Evolutionary conservation across 2,797 vertebrate species (phyloP).

Genomic region (Sebastes matsubarae): DNA sequence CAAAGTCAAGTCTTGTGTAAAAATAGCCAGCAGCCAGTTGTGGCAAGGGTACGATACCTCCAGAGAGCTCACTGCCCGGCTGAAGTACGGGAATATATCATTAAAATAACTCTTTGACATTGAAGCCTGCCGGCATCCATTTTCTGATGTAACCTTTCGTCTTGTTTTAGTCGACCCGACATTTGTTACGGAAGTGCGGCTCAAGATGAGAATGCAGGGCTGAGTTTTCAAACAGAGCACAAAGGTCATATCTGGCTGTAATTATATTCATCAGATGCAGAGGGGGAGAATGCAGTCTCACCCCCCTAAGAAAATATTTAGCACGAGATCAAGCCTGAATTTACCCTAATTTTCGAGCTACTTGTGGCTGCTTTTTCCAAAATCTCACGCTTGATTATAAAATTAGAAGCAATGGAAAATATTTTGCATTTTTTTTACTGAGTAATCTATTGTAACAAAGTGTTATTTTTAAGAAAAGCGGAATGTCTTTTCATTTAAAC

Average conservation of each 20-base stretch:
- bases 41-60: constrained; percentile 57
- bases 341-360: constrained; percentile 58
- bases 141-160: constrained; percentile 80
- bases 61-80: constrained; percentile 53
- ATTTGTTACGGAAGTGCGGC: constrained; percentile 83
- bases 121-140: constrained; percentile 74
- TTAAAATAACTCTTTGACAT: constrained; percentile 77
- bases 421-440: constrained; percentile 23
- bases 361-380: constrained; percentile 47
- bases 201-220: constrained; percentile 73
- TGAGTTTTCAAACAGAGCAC: constrained; percentile 75
- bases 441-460: background rate
- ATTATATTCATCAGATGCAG: constrained; percentile 83
- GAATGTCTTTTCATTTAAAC: constrained; percentile 9
- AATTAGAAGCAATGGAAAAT: constrained; percentile 34
- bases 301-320: constrained; percentile 75
- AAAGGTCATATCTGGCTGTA: constrained; percentile 87
- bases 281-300: constrained; percentile 57
- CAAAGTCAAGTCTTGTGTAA: constrained; percentile 68
- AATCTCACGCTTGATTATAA: constrained; percentile 23
- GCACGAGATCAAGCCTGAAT: constrained; percentile 58
- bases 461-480: constrained; percentile 11
- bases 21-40: constrained; percentile 68
- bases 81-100: constrained; percentile 74
- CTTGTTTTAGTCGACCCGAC: constrained; percentile 83